Evolutionary conservation across 35 echinoderm and acorn worm species (phyloP), one percentile per base, ranked within the genome.

Genomic region (Holothuria glaberrima): DNA sequence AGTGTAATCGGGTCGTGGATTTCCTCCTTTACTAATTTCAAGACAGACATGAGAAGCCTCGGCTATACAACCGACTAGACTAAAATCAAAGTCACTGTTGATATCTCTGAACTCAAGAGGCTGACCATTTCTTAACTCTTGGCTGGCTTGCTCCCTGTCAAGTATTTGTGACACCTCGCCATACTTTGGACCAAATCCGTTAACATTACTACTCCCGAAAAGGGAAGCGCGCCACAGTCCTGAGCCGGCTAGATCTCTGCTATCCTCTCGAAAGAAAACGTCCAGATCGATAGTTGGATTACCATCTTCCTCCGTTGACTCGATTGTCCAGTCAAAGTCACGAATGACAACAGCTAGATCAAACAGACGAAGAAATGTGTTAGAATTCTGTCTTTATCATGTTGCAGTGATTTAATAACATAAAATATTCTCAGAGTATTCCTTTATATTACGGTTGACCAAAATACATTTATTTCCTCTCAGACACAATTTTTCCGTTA

Each of bases 181-280:
- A 2, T 89, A 63, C 58, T 65, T 70, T 22, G 73, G 64, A 46
- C 94, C 94, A 30, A 24, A 30, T 36, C 94, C 94, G 21, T 80
- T 32, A 0, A 27, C 25, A 44, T 89, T 89, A 57, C 61, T 56
- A 62, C 94, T 95, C 12, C 90, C 94, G 83, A 89, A 95, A 20
- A 95, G 71, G 19, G 75, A 75, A 20, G 82, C 38, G 22, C 89
- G 58, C 94, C 94, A 95, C 2, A 95, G 79, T 18, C 90, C 90
- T 50, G 90, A 59, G 2, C 91, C 75, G 0, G 73, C 86, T 18
- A 81, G 36, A 34, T 86, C 90, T 34, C 81, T 82, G 75, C 86
- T 91, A 30, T 87, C 85, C 19, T 88, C 68, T 67, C 48, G 59
- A 13, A 95, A 91, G 21, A 89, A 61, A 30, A 91, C 80, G 44